A percentile compares a stretch with the other conserved stretches of the same genome.
Conservation (phyloP, 2,888 invertebrate species). For the Tenthredo notha region DNA sequence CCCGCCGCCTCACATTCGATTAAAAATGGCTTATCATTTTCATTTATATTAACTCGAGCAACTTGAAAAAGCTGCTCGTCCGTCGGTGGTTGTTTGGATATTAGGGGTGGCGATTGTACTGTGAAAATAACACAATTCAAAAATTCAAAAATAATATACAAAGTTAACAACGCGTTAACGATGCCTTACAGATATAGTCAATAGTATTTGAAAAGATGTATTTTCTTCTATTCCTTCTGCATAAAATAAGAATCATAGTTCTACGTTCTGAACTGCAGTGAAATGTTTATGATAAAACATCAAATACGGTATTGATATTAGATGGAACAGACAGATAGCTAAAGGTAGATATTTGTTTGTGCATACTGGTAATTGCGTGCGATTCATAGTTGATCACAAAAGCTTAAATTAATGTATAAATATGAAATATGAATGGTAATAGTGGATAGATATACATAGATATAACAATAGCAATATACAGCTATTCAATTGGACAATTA, state of each 20-base stretch:
- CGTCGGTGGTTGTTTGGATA: slow-evolving; percentile 94
- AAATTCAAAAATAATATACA: slow-evolving; percentile 25
- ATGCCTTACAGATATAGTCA: neutral
- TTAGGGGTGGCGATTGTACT: slow-evolving; percentile 95
- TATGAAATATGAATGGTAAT: neutral
- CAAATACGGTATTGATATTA: neutral
- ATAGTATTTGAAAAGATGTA: neutral
- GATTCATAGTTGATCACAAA: neutral
- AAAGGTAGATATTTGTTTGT: neutral
- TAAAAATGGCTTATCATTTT: slow-evolving; percentile 95
- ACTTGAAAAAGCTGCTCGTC: slow-evolving; percentile 96
- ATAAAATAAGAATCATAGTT: neutral
- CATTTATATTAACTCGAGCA: slow-evolving; percentile 86
- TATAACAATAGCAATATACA: slow-evolving; percentile 15
- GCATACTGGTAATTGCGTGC: slow-evolving; percentile 10
- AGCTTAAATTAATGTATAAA: neutral
- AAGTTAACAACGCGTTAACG: neutral
- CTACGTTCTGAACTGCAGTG: neutral
- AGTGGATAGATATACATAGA: neutral
- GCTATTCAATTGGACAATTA: neutral
- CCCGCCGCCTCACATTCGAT: slow-evolving; percentile 98
- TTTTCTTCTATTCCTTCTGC: neutral
- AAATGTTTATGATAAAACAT: neutral
- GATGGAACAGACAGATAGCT: neutral
- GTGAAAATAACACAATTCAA: slow-evolving; percentile 63